Percentiles rank a stretch among this genome's conserved stretches.
Conservation (phyloP, 2,797 vertebrate genomes). For the Cossypha dichroa region DNA sequence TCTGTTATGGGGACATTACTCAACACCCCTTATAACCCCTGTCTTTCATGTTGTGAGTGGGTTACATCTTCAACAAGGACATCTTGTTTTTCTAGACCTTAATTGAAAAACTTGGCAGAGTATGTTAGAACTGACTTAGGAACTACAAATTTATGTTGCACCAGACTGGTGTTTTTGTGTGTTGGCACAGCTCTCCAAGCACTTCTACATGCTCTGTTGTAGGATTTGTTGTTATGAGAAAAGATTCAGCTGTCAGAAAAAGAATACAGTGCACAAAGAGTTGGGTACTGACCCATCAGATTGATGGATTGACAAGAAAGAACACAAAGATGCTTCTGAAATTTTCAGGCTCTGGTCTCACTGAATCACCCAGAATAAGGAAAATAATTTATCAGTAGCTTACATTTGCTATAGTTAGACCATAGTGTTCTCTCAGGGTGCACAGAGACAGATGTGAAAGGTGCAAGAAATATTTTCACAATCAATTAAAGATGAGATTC, state of each 20-base stretch:
- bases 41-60: background rate
- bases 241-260: background rate
- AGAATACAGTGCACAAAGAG: background rate
- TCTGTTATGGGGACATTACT: background rate
- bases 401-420: background rate
- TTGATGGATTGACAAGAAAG: background rate
- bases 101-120: background rate
- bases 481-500: background rate
- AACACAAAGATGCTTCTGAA: background rate
- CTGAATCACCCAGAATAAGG: background rate
- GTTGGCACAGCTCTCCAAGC: accelerated
- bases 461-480: background rate
- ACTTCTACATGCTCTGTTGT: background rate
- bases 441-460: background rate
- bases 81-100: background rate
- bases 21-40: background rate
- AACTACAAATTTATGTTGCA: background rate
- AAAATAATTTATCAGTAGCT: background rate
- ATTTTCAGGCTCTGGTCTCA: background rate
- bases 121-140: background rate
- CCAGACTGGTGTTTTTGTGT: accelerated
- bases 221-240: background rate
- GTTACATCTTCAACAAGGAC: background rate
- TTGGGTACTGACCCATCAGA: background rate
- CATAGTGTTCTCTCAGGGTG: background rate